Evolutionary conservation across 1,140 invertebrate genomes (phyloP).

Genomic region (Zaprionus africanus): DNA sequence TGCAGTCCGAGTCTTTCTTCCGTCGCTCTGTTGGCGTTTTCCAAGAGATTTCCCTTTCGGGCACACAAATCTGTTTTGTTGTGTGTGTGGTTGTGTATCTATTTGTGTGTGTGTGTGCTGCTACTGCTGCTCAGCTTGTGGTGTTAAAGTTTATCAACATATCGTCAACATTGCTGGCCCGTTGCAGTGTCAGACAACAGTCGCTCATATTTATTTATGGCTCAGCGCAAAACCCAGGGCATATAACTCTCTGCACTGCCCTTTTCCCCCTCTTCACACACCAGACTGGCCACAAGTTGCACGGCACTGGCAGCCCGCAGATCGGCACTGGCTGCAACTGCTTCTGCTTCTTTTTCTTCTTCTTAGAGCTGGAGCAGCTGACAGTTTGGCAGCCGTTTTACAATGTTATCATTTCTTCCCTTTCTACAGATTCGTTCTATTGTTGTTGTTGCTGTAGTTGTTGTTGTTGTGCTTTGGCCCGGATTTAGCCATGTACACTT

Average conservation of each 20-base stretch:
- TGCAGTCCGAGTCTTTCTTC: no score
- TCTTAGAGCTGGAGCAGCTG: constrained; percentile 45
- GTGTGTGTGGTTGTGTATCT: not conserved
- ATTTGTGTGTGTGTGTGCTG: constrained; percentile 4
- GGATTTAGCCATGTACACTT: constrained; percentile 78
- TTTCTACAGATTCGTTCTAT: not conserved
- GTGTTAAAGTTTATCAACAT: constrained; percentile 81
- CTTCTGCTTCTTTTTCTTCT: not conserved
- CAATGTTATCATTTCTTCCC: constrained; percentile 58
- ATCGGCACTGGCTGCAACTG: constrained; percentile 21
- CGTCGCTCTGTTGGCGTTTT: not conserved
- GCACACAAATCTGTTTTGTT: not conserved
- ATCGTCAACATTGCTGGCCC: constrained; percentile 70
- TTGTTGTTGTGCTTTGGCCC: constrained; percentile 51
- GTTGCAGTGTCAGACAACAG: constrained; percentile 53
- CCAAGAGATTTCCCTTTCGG: not conserved
- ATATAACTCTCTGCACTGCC: constrained; percentile 27
- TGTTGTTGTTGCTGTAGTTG: constrained; percentile 20
- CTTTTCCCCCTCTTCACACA: not conserved
- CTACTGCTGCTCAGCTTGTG: constrained; percentile 21
- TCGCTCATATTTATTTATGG: constrained; percentile 81
- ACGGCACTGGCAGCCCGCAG: constrained; percentile 11
- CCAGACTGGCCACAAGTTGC: constrained; percentile 60
- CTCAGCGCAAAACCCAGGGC: constrained; percentile 50
- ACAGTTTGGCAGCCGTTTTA: constrained; percentile 66